Base-by-base conservation (phyloP, 2,888 invertebrate species). In the Lacanobia oleracea region DNA sequence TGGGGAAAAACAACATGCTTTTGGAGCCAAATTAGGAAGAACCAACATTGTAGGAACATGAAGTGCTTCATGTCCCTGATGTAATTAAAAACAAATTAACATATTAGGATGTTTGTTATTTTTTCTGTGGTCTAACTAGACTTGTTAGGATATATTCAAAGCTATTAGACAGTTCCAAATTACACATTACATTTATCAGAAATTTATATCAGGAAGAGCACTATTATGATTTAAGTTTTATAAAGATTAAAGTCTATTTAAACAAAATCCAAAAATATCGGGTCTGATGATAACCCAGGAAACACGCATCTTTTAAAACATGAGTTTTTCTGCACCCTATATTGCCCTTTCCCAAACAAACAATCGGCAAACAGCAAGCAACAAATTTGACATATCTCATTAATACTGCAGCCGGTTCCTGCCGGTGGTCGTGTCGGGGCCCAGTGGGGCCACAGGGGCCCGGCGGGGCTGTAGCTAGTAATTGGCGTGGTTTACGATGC, bases 401-500 rank as follows among this genome's bases (percentile, higher is more conserved):
- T 63, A 79, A 81, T 79, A 72, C 66, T 74, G 66, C 63, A 68
- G 60, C 54, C 16, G 18, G 23, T 62, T 79, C 57, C 48, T 71
- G 67, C 10, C 57, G 53, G 66, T 71, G 64, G 67, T 62, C 64
- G 67, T 51, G 43, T 63, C 10, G 48, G 43, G 53, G 62, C 45
- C 61, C 51, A 40, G 14, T 18, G 64, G 61, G 75, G 63, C 43
- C 54, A 27, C 18, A 12, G 61, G 60, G 64, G 66, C 66, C 67
- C 61, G 54, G 6, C 59, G 86, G 88, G 82, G 77, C 72, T 72
- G 82, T 84, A 81, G 66, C 74, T 81, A 81, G 89, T 90, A 89
- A 90, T 90, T 90, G 89, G 88, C 82, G 82, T 85, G 87, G 84
- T 90, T 90, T 91, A 89, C 88, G 89, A 88, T 43, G 64, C 73